Base-by-base conservation (phyloP, 2,888 invertebrate genomes). In the Digitonthophagus gazella region DNA sequence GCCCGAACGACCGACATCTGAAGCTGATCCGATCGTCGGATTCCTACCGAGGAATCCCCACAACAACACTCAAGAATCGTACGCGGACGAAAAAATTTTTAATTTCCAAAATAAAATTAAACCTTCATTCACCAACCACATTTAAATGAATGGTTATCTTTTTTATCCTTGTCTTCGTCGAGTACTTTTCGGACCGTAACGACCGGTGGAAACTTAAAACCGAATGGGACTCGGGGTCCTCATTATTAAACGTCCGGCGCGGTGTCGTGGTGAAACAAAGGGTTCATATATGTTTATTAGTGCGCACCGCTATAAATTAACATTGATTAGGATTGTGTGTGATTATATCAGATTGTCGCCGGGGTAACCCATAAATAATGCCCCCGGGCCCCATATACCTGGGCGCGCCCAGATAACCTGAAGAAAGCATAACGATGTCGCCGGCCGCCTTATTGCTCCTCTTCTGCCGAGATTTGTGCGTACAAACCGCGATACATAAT, bases 281-380 rank as follows among this genome's bases (percentile, higher is more conserved):
- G 82, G 81, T 82, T 82, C 81, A 81, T 81, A 78, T 78, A 81
- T 81, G 81, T 82, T 81, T 82, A 82, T 82, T 82, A 80, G 77
- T 78, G 77, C 76, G 75, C 78, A 80, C 80, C 79, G 80, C 80
- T 79, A 82, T 82, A 82, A 82, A 82, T 82, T 82, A 82, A 79
- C 81, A 82, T 82, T 82, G 82, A 82, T 82, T 82, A 81, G 82
- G 80, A 81, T 81, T 81, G 81, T 82, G 80, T 81, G 82, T 80
- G 80, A 82, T 82, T 80, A 81, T 82, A 83, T 83, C 82, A 79
- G 82, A 82, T 82, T 81, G 82, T 81, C 80, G 79, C 78, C 76
- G 76, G 78, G 80, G 80, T 79, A 79, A 79, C 77, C 78, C 76
- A 81, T 82, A 83, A 83, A 82, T 82, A 81, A 82, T 80, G 78